Base-by-base conservation (phyloP, 2,797 vertebrate genomes). In the Propithecus perrieri region DNA sequence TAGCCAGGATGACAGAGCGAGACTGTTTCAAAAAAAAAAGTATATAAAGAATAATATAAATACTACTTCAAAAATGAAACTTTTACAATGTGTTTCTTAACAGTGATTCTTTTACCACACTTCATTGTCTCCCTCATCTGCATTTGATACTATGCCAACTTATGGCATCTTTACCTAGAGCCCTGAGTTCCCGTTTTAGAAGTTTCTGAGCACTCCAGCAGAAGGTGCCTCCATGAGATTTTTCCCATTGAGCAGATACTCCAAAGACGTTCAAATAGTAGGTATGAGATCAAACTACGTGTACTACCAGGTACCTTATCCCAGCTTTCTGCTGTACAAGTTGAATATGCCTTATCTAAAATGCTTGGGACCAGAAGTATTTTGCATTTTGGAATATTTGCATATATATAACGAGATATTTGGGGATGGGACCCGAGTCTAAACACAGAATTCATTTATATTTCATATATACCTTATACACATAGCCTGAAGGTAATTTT, bases 31-130 rank as follows among this genome's bases (percentile, higher is more conserved):
- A 22, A 24, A 9, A 57, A 57, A 57, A 57, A 57, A 57, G 55
- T 26, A 57, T 57, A 11, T 57, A 57, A 81, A 75, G 72, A 91
- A 69, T 78, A 78, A 67, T 48, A 48, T 61, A 76, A 94, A 48
- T 53, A 78, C 43, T 85, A n/a, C 85, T 95, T 95, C 67, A 88
- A 65, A 94, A 95, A 63, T 81, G 75, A 89, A 97, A 85, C 24
- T 61, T 89, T 33, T 33, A 9, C 7, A 81, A 46, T 69, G 30
- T 95, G 80, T 83, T 89, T 28, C 43, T 74, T 80, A 79, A 85
- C 24, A 61, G 72, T 84, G 78, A 92, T 90, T 81, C 33, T 89
- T 89, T 79, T 38, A 87, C 71, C 26, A 86, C 8, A 50, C 55
- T 61, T 4, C 38, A 26, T 53, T 88, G n/a, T 72, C 20, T 41